phyloP scores from a whole-genome alignment of 2,888 invertebrate genomes.

The Cosmia trapezina region DNA sequence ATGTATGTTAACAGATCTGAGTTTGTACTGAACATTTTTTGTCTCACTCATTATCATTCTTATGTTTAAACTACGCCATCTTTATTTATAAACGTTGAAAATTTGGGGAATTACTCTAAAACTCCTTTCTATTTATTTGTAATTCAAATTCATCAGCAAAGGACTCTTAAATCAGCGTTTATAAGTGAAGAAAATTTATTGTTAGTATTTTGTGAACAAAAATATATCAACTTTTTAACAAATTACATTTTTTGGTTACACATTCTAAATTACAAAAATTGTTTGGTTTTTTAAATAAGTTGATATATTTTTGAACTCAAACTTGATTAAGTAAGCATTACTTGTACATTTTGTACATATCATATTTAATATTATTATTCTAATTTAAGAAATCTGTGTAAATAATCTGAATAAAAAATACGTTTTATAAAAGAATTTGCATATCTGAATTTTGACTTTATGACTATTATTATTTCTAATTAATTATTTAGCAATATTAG shows the following conservation, averaged over 20 bases:
- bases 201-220: constrained; percentile 54
- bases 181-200: constrained; percentile 47
- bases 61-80: constrained; percentile 40
- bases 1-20: constrained; percentile 74
- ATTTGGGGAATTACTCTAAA: constrained; percentile 51
- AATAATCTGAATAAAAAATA: constrained; percentile 83
- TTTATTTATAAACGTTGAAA: constrained; percentile 62
- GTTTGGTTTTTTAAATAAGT: constrained; percentile 48
- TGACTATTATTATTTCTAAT: constrained; percentile 75
- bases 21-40: constrained; percentile 65
- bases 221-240: constrained; percentile 63
- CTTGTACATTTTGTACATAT: constrained; percentile 86
- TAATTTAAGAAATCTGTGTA: constrained; percentile 76
- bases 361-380: constrained; percentile 76
- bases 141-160: constrained; percentile 59
- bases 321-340: constrained; percentile 69
- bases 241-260: constrained; percentile 56
- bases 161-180: constrained; percentile 46
- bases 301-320: constrained; percentile 68
- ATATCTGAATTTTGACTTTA: constrained; percentile 83
- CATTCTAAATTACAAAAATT: constrained; percentile 49
- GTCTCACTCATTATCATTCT: constrained; percentile 62
- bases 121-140: constrained; percentile 62
- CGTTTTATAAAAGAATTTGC: constrained; percentile 77
- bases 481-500: constrained; percentile 82